phyloP scores from a whole-genome alignment of 2,888 invertebrate genomes.

The Rhagonycha lutea region DNA sequence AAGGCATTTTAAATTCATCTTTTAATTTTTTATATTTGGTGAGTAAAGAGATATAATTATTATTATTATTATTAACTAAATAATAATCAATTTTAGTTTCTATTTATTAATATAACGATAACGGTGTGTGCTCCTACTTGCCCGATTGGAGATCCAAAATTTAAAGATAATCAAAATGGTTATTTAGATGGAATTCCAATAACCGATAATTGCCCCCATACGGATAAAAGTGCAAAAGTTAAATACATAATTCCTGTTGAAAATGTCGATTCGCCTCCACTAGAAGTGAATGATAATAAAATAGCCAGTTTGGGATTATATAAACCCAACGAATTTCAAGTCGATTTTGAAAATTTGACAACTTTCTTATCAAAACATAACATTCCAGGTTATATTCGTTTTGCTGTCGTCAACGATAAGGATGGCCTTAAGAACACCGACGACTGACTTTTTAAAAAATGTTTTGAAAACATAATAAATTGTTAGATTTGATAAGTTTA shows the following conservation, averaged over 20 bases:
- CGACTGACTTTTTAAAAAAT: background rate
- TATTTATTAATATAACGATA: background rate
- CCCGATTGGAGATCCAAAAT: background rate
- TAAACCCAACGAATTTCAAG: background rate
- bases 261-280: background rate
- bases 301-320: constrained; percentile 6
- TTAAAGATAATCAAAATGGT: background rate
- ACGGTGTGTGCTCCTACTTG: background rate
- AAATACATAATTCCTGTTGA: constrained; percentile 9
- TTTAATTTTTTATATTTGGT: background rate
- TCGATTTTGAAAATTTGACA: background rate
- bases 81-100: background rate
- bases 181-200: constrained; percentile 8
- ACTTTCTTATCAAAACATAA: constrained; percentile 1
- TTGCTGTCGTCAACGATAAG: background rate
- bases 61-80: no score
- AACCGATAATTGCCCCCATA: background rate
- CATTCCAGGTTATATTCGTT: background rate
- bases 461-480: background rate
- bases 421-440: background rate
- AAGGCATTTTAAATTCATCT: background rate
- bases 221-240: background rate
- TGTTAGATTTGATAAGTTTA: no score
- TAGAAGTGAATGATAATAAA: background rate
- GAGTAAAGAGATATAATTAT: no score